Base-by-base conservation (phyloP, 2,888 invertebrate species). In the Andrena bucephala region DNA sequence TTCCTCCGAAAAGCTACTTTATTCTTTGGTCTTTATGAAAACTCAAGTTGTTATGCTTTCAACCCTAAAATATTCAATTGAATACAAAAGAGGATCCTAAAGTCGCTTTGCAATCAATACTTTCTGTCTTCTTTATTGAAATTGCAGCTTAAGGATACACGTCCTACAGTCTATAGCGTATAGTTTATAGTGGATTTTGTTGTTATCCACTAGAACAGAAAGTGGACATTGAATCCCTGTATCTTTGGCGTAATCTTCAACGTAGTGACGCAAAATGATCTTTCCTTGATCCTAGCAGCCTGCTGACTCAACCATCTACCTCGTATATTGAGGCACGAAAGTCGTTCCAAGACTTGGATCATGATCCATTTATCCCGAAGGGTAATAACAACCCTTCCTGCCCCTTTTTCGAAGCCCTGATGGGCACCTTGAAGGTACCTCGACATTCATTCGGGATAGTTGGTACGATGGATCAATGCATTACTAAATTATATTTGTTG, bases 231-330 rank as follows among this genome's bases (percentile, higher is more conserved):
- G 60, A 33, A 20, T 62, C 60, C 20, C 33, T 62, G n/a, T 62
- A 36, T 71, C 31, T 36, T 10, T 36, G 31, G 29, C 50, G 72
- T 65, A 71, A 84, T 82, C 80, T 80, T 73, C 63, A 24, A 52
- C 36, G 16, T 16, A 20, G 33, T 66, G 66, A 48, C 66, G n/a
- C 50, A 78, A 77, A 88, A 69, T 29, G 36, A 77, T 77, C n/a
- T 29, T 24, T n/a, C 29, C 13, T 66, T 24, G 59, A 67, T 52
- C 57, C 54, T 50, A 24, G 31, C 8, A 31, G 13, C 8, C 48
- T 74, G 66, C 74, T 67, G 33, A 42, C 76, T 36, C 78, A 20
- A 62, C 24, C 5, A 29, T 20, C 10, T 27, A 13, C 24, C 20
- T 24, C 50, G 57, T 52, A 67, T 33, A 48, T 57, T 10, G 67